phyloP scores from a whole-genome alignment of 1,140 invertebrate genomes.

The Drosophila teissieri region DNA sequence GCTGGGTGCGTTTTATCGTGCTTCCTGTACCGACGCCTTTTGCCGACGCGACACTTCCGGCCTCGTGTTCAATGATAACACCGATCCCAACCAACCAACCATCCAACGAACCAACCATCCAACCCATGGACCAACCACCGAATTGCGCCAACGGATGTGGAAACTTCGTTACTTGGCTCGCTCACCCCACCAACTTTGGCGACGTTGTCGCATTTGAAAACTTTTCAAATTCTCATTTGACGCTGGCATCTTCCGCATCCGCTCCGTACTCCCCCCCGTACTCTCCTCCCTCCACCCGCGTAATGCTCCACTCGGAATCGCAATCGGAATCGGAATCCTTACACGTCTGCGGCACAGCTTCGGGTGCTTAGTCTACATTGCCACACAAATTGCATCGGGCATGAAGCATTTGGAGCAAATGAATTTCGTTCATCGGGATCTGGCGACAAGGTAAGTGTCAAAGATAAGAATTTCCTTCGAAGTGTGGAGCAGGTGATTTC shows the following conservation, averaged over 20 bases:
- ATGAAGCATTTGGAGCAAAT: conserved; percentile 94
- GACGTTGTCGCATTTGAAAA: conserved; percentile 69
- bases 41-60: conserved; percentile 81
- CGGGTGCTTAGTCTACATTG: conserved; percentile 90
- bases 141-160: conserved; percentile 80
- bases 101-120: neutral
- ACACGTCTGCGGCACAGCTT: conserved; percentile 85
- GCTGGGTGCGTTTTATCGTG: conserved; percentile 76
- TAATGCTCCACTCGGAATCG: no score
- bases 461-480: conserved; percentile 48
- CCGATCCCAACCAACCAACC: conserved; percentile 55
- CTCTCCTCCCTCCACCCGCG: no score
- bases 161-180: conserved; percentile 80
- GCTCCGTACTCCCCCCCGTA: conserved; percentile 4
- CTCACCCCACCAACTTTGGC: conserved; percentile 21
- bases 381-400: conserved; percentile 92
- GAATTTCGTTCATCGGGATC: conserved; percentile 92
- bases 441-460: conserved; percentile 89
- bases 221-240: conserved; percentile 81
- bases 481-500: conserved; percentile 2
- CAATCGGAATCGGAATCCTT: neutral
- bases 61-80: conserved; percentile 83
- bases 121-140: conserved; percentile 56
- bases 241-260: conserved; percentile 63
- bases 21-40: conserved; percentile 79